Evolutionary conservation across 2,113 vertebrate genomes (phyloP).

Genomic region (Leucosticte australis): DNA sequence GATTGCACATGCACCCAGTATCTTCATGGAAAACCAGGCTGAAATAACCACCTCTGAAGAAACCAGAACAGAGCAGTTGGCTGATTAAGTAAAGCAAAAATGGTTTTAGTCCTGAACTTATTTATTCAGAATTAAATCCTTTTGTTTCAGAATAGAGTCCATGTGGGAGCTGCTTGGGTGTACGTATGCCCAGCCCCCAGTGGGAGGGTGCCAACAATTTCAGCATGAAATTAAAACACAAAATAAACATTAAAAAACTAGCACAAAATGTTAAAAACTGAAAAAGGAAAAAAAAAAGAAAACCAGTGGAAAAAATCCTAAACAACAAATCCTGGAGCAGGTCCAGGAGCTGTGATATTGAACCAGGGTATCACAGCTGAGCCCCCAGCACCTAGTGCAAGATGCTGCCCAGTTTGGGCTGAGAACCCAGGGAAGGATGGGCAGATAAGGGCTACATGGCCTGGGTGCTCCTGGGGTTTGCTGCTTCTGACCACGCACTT

Average conservation of each 20-base stretch:
- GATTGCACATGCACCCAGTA: fast-evolving
- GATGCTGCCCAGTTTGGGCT: neutral
- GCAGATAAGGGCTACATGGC: neutral
- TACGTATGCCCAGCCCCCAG: neutral
- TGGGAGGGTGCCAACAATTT: neutral
- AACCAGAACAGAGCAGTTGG: neutral
- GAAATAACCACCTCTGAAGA: neutral
- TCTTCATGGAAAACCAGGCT: neutral
- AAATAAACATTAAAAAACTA: neutral
- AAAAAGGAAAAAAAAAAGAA: neutral
- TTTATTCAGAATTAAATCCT: neutral
- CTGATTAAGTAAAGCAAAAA: neutral
- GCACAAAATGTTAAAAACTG: neutral
- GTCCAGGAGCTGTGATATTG: neutral
- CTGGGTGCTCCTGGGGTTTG: fast-evolving
- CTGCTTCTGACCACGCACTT: neutral
- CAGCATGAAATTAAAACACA: neutral
- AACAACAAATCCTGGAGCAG: neutral
- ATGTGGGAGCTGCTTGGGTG: fast-evolving
- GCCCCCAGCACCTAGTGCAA: neutral
- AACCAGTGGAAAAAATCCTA: neutral
- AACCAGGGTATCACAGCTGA: neutral
- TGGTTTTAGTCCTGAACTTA: neutral
- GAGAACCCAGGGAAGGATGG: neutral
- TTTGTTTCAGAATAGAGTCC: neutral